Evolutionary conservation across 2,797 vertebrate species (phyloP).

Genomic region (Protonibea diacanthus): DNA sequence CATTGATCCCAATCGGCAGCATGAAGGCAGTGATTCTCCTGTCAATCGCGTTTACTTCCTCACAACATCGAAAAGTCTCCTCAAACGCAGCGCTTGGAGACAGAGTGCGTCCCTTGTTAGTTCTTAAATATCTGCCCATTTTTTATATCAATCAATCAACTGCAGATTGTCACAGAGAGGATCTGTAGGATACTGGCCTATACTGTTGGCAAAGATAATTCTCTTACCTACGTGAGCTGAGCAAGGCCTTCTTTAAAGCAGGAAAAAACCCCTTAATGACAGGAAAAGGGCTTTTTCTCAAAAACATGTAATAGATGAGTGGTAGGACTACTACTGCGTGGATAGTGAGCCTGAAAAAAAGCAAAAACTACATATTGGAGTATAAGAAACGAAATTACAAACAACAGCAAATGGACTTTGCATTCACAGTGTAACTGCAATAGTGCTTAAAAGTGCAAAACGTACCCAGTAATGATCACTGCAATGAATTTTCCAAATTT

Average conservation of each 20-base stretch:
- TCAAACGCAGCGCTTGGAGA: neutral
- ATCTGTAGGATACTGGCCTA: neutral
- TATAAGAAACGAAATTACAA: neutral
- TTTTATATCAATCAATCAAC: neutral
- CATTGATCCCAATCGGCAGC: slow-evolving; percentile 14
- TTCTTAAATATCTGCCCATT: neutral
- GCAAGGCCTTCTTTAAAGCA: neutral
- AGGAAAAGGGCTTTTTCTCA: neutral
- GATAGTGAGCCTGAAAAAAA: neutral
- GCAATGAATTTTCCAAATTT: neutral
- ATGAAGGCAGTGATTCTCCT: slow-evolving; percentile 8
- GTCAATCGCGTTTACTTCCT: slow-evolving; percentile 8
- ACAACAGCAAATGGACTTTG: neutral
- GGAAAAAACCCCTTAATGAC: neutral
- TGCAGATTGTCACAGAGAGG: no score
- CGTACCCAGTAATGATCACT: neutral
- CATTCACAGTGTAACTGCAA: no score
- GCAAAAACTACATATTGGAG: neutral
- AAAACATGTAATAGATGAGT: neutral
- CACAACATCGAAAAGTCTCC: neutral
- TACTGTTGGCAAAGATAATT: neutral
- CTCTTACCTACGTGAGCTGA: slow-evolving; percentile 1
- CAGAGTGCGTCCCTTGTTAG: neutral
- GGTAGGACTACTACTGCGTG: neutral
- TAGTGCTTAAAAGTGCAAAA: neutral